Evolutionary conservation across 1,140 invertebrate genomes (phyloP), one percentile per base, ranked within the genome.

Genomic region (Euwallacea similis): DNA sequence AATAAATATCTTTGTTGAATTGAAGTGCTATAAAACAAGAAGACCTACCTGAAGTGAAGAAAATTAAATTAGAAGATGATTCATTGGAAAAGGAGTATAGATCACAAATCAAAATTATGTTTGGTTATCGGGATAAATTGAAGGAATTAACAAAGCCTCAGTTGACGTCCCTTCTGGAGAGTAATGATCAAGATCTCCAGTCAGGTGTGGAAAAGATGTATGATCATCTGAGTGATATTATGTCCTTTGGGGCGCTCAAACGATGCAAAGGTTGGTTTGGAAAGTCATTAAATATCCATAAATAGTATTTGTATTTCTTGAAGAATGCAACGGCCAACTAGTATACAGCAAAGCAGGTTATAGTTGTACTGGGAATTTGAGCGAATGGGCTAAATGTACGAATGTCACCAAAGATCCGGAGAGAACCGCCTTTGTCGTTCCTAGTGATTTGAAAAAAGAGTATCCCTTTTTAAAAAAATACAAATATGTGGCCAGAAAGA

Each of bases 341-440:
- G 79, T 86, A 61, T 91, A 89, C 71, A 87, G 87, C 66, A 91
- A 89, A 75, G 88, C 89, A 16, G 91, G 91, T 0, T 97, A 97
- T 78, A 83, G 86, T 71, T 97, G 95, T 79, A 80, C 79, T 65
- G 97, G 96, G 53, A 84, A 91, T 81, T 75, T 96, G 43, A 91
- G 89, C 21, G 96, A 97, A 81, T 99, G 95, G 93, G 91, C 93
- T 0, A 94, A 93, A 82, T 99, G 97, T 81, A 84, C 86, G 53
- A 88, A 90, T 74, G 78, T 89, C 7, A 88, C 88, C 0, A 87
- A 88, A 75, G 86, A 89, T 16, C 96, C 97, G 7, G 86, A 90
- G 76, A 83, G 94, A 64, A 86, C 79, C n/a, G 80, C 86, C 55
- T 94, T 97, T 76, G 86, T 86, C 77, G 81, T 98, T 42, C 93